Percentiles rank a stretch among this genome's conserved stretches.
phyloP scores from a whole-genome alignment of 2,797 vertebrate species.

The Anabas testudineus region DNA sequence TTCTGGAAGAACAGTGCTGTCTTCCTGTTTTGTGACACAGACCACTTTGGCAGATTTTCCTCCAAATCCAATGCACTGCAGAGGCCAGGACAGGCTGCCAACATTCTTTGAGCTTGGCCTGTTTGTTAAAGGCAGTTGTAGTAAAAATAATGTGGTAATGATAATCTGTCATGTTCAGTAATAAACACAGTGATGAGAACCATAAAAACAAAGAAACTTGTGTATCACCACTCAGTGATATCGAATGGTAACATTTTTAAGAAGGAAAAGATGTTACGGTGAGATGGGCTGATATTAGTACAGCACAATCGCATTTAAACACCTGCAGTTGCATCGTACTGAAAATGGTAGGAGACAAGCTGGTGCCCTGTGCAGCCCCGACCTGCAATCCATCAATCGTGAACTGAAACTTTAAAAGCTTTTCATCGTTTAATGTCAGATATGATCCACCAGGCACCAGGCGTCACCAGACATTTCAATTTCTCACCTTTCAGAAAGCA shows the following conservation, averaged over 20 bases:
- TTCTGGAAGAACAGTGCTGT: conserved; percentile 21
- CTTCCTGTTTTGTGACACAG: conserved; percentile 34
- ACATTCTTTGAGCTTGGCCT: conserved; percentile 3
- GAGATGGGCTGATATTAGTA: background rate
- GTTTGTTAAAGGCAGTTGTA: conserved; percentile 24
- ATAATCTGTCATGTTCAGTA: background rate
- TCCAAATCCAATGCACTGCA: conserved; percentile 20
- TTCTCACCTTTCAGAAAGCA: conserved; percentile 11
- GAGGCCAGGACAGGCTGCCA: conserved; percentile 39
- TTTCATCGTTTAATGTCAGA: conserved; percentile 31
- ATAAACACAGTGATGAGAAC: conserved; percentile 1
- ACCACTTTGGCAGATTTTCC: conserved; percentile 24
- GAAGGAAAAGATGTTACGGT: background rate
- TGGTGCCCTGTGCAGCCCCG: conserved; percentile 10
- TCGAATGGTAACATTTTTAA: background rate
- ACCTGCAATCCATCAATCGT: conserved; percentile 21
- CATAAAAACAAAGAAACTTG: background rate
- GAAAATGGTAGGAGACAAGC: conserved; percentile 8
- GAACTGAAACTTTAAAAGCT: conserved; percentile 21
- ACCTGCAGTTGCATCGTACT: background rate
- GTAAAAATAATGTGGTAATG: conserved; percentile 9
- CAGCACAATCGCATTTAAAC: background rate
- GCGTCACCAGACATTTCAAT: conserved; percentile 7
- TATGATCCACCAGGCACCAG: background rate
- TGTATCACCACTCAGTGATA: background rate